Evolutionary conservation across 1,140 invertebrate genomes (phyloP).

Genomic region (Heliconius hermathena): DNA sequence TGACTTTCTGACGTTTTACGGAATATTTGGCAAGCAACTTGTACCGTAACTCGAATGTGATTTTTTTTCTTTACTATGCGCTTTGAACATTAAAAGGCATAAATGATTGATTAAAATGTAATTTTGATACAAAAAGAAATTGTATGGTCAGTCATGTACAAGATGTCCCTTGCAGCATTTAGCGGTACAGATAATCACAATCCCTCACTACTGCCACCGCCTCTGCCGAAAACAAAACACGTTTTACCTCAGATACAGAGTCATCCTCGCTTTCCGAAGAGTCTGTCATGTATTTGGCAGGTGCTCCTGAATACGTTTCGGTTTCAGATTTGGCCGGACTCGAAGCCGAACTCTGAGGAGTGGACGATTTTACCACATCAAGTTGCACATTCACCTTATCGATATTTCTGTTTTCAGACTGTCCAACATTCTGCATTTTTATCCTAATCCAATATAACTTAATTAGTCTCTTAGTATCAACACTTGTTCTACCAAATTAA

Average conservation of each 20-base stretch:
- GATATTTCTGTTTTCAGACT: slow-evolving; percentile 90
- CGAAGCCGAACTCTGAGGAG: slow-evolving; percentile 81
- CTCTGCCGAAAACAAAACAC: slow-evolving; percentile 81
- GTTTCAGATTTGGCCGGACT: slow-evolving; percentile 89
- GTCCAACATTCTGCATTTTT: slow-evolving; percentile 95
- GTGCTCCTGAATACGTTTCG: slow-evolving; percentile 88
- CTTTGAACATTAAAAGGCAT: slow-evolving; percentile 54
- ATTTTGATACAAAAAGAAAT: slow-evolving; percentile 61
- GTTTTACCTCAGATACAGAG: slow-evolving; percentile 94
- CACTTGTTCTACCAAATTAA: slow-evolving; percentile 81
- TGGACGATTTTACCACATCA: slow-evolving; percentile 82
- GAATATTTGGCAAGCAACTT: slow-evolving; percentile 80
- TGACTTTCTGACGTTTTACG: slow-evolving; percentile 81
- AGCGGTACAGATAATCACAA: slow-evolving; percentile 81
- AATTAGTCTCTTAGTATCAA: slow-evolving; percentile 81
- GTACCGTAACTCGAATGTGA: slow-evolving; percentile 69
- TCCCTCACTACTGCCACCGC: slow-evolving; percentile 79
- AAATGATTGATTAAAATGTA: slow-evolving; percentile 47
- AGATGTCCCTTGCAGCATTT: slow-evolving; percentile 81
- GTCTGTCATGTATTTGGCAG: slow-evolving; percentile 92
- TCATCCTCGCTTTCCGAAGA: slow-evolving; percentile 96
- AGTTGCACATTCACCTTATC: slow-evolving; percentile 85
- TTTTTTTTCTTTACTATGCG: slow-evolving; percentile 62
- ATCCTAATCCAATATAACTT: slow-evolving; percentile 85
- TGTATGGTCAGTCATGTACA: slow-evolving; percentile 72